A percentile compares a stretch with the other conserved stretches of the same genome.
These are phyloP conservation scores for Isoperla grammatica DNA, from an alignment of 2,888 invertebrate genomes.

Conservation along the genomic window DNA sequence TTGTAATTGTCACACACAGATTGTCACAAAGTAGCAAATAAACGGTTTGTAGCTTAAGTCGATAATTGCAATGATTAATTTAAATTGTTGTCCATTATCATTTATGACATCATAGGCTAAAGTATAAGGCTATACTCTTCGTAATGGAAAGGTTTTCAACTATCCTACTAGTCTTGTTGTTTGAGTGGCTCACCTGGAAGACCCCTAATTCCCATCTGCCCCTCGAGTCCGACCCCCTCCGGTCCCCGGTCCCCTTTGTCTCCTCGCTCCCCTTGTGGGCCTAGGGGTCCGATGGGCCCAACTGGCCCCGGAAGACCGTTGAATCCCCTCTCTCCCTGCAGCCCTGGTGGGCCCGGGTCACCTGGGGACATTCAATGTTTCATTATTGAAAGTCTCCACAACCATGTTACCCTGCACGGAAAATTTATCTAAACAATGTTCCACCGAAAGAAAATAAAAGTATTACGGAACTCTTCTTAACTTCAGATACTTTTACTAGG, in stretches of 20 bases:
- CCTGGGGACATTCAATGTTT: slow-evolving; percentile 43
- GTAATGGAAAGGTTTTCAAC: no score
- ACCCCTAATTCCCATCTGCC: slow-evolving; percentile 66
- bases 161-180: slow-evolving; percentile 33
- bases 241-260: slow-evolving; percentile 67
- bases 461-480: no score
- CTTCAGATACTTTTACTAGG: no score
- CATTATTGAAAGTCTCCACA: slow-evolving; percentile 3
- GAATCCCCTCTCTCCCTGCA: slow-evolving; percentile 59
- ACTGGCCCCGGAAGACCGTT: slow-evolving; percentile 58
- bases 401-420: background rate
- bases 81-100: no score
- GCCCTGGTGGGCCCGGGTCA: slow-evolving; percentile 59
- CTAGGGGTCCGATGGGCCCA: slow-evolving; percentile 55
- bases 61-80: no score
- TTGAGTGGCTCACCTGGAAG: no score
- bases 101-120: no score
- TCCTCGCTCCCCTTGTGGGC: slow-evolving; percentile 60
- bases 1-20: no score
- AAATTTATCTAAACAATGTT: background rate
- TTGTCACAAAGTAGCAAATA: no score
- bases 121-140: background rate
- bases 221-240: slow-evolving; percentile 68
- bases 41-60: no score
- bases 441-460: background rate